Base-by-base conservation (phyloP, 2,113 vertebrate species). In the Felis chaus region DNA sequence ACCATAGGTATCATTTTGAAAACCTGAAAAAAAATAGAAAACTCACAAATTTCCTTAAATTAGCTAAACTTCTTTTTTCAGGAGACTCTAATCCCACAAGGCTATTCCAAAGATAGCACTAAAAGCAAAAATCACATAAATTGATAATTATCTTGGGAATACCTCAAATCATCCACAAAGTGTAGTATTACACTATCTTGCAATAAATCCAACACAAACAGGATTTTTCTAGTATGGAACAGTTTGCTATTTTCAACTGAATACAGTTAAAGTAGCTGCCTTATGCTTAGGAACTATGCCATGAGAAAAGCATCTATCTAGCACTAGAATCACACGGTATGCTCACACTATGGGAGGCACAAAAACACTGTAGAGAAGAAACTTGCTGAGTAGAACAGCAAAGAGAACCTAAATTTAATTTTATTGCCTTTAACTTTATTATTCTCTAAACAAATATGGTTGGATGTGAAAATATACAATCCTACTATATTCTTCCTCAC, bases 181-280 rank as follows among this genome's bases (percentile, higher is more conserved):
- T 57, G 66, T 2, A 79, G 5, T 57, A 74, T 14, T 53, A 50
- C 11, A 82, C 14, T 79, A 73, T 39, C n/a, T 65, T 94, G 36
- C 39, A 89, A 83, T 78, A 96, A 71, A 71, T 95, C 74, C 66
- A 81, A 33, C 23, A 92, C 10, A 74, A 29, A 23, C 8, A 55
- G 45, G 36, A 79, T 61, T 87, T 74, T 91, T 53, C 39, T 78
- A 39, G 18, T 57, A 82, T 48, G 36, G 53, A 91, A 96, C 41
- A 91, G 82, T 74, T 71, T 88, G 68, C 55, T 92, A 55, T 92
- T 94, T 94, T 94, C 71, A 92, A 3, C 27, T 74, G 78, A 91
- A 92, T 29, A 86, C n/a, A 84, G 27, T 36, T 65, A 21, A 96
- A 80, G 39, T 36, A 61, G n/a, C 71, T 85, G 10, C 33, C 55